Base-by-base conservation (phyloP, 2,888 invertebrate genomes). In the Machimus atricapillus region DNA sequence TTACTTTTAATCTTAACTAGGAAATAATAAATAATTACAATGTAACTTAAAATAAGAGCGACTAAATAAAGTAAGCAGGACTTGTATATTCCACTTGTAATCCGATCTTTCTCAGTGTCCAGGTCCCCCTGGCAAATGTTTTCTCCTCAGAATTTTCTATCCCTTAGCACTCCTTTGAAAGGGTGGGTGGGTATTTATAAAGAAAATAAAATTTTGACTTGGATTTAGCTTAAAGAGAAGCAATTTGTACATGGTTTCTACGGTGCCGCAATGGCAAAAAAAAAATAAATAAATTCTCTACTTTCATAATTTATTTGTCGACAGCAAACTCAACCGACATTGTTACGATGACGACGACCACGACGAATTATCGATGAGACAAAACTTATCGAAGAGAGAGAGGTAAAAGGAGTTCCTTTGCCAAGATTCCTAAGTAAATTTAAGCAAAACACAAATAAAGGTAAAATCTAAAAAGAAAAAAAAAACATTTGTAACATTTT, bases 1-100 rank as follows among this genome's bases (percentile, higher is more conserved):
- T 66, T 79, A 46, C 40, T 86, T 86, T 87, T 76, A 56, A 81
- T 52, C 76, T 58, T 34, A 74, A 78, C 40, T 87, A 77, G 79
- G 58, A 87, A 79, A 58, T 85, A 85, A 86, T 58, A 81, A 86
- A 87, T 81, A 81, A 78, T 86, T 77, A 86, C 79, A 86, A 86
- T 86, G 37, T 86, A 83, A 87, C 78, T 56, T 14, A 87, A 79
- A 37, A 16, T 83, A 83, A 82, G 77, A 66, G 76, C 58, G 86
- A 83, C 78, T 58, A 87, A 87, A 85, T 46, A 85, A 85, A 43
- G 74, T 43, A 74, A 73, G 74, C 19, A 56, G 74, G 74, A 85
- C 73, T 40, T 85, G 85, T 85, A 85, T 85, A 85, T 74, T 85
- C 85, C 85, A 85, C 85, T 85, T 85, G 73, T 85, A 85, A 85